phyloP scores from a whole-genome alignment of 2,888 invertebrate species.

The Catocala sponsa region DNA sequence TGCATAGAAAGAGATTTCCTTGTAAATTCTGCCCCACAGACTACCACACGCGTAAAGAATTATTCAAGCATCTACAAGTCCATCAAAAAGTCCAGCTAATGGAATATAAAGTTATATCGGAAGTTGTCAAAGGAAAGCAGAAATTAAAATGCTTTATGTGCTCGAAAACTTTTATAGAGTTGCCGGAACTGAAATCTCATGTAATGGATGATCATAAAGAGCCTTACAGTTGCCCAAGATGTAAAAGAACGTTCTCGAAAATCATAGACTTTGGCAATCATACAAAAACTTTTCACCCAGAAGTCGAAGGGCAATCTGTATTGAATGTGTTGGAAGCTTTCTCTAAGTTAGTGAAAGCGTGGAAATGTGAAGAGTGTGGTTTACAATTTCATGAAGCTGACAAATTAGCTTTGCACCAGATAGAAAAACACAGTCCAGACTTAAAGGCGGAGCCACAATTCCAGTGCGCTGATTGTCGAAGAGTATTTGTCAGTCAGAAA shows the following conservation, averaged over 20 bases:
- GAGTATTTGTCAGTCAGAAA: slow-evolving; percentile 78
- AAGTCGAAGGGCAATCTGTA: slow-evolving; percentile 76
- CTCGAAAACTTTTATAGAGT: slow-evolving; percentile 67
- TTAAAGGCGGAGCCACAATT: slow-evolving; percentile 71
- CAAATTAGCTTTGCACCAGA: slow-evolving; percentile 77
- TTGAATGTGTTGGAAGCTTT: slow-evolving; percentile 80
- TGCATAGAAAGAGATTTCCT: slow-evolving; percentile 76
- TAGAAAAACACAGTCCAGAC: slow-evolving; percentile 76
- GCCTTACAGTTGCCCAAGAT: slow-evolving; percentile 75
- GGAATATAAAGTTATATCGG: slow-evolving; percentile 82
- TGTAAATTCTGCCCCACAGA: slow-evolving; percentile 85
- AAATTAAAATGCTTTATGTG: slow-evolving; percentile 80
- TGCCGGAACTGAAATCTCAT: slow-evolving; percentile 77
- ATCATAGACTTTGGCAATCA: slow-evolving; percentile 79
- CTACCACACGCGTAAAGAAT: slow-evolving; percentile 76
- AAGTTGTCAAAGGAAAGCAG: slow-evolving; percentile 77
- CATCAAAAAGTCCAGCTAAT: slow-evolving; percentile 83
- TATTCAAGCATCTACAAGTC: slow-evolving; percentile 78
- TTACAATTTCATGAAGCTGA: slow-evolving; percentile 80
- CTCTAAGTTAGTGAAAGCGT: slow-evolving; percentile 77
- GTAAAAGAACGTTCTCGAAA: slow-evolving; percentile 72
- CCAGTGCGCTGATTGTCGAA: slow-evolving; percentile 77
- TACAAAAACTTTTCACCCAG: slow-evolving; percentile 74
- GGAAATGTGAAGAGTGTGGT: slow-evolving; percentile 84
- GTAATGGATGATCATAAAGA: slow-evolving; percentile 79